Evolutionary conservation across 1,140 invertebrate genomes (phyloP).

Genomic region (Parasteatoda tepidariorum): DNA sequence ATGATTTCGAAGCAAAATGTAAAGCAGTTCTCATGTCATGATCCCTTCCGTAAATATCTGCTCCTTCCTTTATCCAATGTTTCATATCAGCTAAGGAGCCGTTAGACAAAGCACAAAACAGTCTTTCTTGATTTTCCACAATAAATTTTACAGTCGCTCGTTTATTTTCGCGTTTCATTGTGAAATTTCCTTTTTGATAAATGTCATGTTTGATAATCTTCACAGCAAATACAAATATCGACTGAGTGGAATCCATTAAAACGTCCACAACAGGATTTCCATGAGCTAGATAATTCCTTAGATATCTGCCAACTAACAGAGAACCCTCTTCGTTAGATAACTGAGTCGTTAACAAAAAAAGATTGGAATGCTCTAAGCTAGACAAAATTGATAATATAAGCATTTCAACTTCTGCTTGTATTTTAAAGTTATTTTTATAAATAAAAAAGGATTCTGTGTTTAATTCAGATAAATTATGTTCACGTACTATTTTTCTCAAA

Average conservation of each 20-base stretch:
- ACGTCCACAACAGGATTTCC: no score
- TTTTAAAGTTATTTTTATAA: slow-evolving; percentile 7
- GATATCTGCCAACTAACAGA: no score
- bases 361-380: no score
- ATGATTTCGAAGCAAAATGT: slow-evolving; percentile 35
- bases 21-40: slow-evolving; percentile 1
- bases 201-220: no score
- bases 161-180: slow-evolving; percentile 6
- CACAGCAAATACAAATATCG: neutral
- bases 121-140: no score
- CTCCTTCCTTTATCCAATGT: slow-evolving; percentile 3
- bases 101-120: slow-evolving; percentile 25
- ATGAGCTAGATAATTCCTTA: no score
- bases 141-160: neutral
- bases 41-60: neutral
- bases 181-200: neutral
- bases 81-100: neutral
- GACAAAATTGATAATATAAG: no score
- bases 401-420: slow-evolving; percentile 43
- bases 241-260: no score
- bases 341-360: slow-evolving; percentile 1
- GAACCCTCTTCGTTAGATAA: no score
- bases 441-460: no score
- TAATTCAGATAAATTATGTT: neutral
- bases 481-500: no score